Conservation (phyloP, 2,888 invertebrate species). For the Thymelicus acteon region DNA sequence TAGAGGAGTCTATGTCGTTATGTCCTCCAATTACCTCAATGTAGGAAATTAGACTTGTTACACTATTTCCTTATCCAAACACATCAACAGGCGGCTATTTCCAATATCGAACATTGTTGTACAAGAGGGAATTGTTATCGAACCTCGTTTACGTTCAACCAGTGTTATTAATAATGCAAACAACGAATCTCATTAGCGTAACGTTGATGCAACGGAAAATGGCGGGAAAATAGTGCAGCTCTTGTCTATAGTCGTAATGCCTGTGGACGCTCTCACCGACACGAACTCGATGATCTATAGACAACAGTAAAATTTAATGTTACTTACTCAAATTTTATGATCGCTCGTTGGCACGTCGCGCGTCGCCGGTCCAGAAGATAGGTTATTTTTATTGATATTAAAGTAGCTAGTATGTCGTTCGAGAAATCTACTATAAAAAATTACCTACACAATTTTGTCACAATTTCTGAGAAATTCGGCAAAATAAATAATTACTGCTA, state of each 20-base stretch:
- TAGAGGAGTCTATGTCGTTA: too few relatives aligned
- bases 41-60: background rate
- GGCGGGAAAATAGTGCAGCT: constrained; percentile 13
- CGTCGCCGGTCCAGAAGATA: too few relatives aligned
- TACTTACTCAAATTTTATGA: too few relatives aligned
- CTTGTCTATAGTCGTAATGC: constrained; percentile 9
- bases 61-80: constrained; percentile 6
- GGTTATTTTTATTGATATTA: too few relatives aligned
- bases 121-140: constrained; percentile 20
- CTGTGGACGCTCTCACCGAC: constrained; percentile 1
- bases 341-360: too few relatives aligned
- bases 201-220: constrained; percentile 27
- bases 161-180: constrained; percentile 29
- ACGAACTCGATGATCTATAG: background rate
- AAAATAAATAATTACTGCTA: too few relatives aligned
- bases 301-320: too few relatives aligned
- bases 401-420: too few relatives aligned
- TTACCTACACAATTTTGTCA: too few relatives aligned
- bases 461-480: too few relatives aligned
- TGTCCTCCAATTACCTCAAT: background rate
- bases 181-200: constrained; percentile 32
- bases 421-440: too few relatives aligned
- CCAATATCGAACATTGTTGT: constrained; percentile 6
- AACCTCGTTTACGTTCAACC: constrained; percentile 17
- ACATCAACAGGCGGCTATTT: constrained; percentile 5